Evolutionary conservation across 35 echinoderm and acorn worm genomes (phyloP), one percentile per base, ranked within the genome.

Genomic region (Apostichopus californicus): DNA sequence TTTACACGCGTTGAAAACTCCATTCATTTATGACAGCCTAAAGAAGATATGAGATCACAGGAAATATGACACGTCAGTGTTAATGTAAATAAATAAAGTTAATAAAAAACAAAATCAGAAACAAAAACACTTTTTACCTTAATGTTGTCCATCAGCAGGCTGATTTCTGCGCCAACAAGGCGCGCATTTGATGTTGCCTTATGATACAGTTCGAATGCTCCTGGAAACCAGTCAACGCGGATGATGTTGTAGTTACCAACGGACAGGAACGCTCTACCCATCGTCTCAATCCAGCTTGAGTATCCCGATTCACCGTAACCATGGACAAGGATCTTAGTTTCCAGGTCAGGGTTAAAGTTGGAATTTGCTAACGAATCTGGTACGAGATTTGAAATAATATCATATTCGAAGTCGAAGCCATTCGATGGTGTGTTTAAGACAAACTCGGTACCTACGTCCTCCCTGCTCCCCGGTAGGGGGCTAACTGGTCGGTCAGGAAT

Each of bases 141-240:
- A 11, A 93, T 78, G 26, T 87, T 87, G 14, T 87, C 84, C 68
- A 93, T 87, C 72, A 93, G 26, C 68, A 93, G 64, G 17, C 81
- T 77, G 18, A 87, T 78, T 54, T 93, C 92, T 7, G 92, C 92
- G 8, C 92, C 92, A 21, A 88, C 92, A 13, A 93, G n/a, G 54
- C 82, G 28, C 7, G 92, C 82, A 64, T 93, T 93, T 58, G 92
- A 85, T n/a, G 92, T 77, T 8, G 92, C 64, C 4, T 8, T 55
- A 8, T 23, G 68, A 59, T 93, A 93, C 14, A 86, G 6, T 28
- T 54, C 68, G 55, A 87, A 53, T 18, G 92, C 92, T 2, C 92
- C 92, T 21, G 70, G 56, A 21, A 73, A 71, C 92, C 92, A 93
- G 92, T 93, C 73, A 5, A 86, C 85, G 26, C 81, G 57, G 24